A percentile compares a stretch with the other conserved stretches of the same genome.
Evolutionary conservation across 35 echinoderm and acorn worm genomes (phyloP).

Genomic region (Heliocidaris erythrogramma): DNA sequence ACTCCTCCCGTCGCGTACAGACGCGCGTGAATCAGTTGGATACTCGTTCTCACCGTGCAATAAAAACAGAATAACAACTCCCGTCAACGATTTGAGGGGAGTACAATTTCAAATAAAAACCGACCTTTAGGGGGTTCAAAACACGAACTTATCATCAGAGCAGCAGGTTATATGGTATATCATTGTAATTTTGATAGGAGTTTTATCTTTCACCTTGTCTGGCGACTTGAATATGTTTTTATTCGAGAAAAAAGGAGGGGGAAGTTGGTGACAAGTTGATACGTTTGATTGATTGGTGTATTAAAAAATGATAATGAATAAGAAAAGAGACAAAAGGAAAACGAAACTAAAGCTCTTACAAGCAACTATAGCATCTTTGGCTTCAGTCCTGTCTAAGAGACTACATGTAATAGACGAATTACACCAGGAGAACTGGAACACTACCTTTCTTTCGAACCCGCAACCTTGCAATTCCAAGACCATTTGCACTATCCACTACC

Average conservation of each 20-base stretch:
- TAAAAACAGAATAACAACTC: neutral
- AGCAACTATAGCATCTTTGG: no score
- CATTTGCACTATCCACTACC: no score
- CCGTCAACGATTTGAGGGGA: neutral
- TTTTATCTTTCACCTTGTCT: slow-evolving; percentile 18
- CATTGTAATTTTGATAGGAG: neutral
- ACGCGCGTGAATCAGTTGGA: neutral
- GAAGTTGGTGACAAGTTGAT: no score
- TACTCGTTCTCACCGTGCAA: neutral
- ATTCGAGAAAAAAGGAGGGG: neutral
- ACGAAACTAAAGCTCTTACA: no score
- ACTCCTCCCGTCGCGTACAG: neutral
- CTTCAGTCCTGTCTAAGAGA: no score
- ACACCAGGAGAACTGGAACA: no score
- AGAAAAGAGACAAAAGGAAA: no score
- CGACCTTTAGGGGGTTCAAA: neutral
- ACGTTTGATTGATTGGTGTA: no score
- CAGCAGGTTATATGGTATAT: neutral
- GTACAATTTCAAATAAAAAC: neutral
- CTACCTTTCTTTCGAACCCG: no score
- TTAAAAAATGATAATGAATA: no score
- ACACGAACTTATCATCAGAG: neutral
- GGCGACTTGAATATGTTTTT: neutral
- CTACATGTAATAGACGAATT: no score
- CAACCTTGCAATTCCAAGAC: no score